A percentile compares a stretch with the other conserved stretches of the same genome.
phyloP scores from a whole-genome alignment of 2,888 invertebrate genomes.

The Parapristionchus giblindavisi region DNA sequence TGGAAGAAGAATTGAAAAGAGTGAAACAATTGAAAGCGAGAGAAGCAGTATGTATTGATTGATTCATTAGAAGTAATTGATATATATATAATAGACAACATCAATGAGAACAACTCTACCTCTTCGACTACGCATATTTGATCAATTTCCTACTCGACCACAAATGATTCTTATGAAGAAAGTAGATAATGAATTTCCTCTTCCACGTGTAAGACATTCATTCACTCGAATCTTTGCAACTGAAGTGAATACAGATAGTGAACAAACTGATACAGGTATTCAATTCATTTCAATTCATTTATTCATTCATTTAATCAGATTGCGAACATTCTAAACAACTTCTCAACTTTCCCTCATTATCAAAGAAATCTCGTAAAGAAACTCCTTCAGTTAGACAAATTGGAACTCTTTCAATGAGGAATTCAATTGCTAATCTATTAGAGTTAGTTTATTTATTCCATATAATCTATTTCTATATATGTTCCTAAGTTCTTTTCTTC shows the following conservation, averaged over 20 bases:
- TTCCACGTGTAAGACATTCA: slow-evolving; percentile 86
- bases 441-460: slow-evolving; percentile 46
- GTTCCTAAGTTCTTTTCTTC: neutral
- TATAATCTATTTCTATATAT: neutral
- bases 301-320: slow-evolving; percentile 5
- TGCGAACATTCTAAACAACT: slow-evolving; percentile 27
- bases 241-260: slow-evolving; percentile 79
- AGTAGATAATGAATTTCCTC: slow-evolving; percentile 78
- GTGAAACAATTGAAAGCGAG: slow-evolving; percentile 88
- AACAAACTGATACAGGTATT: slow-evolving; percentile 59
- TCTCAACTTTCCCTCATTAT: slow-evolving; percentile 27
- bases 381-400: slow-evolving; percentile 51
- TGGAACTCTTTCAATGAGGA: slow-evolving; percentile 50
- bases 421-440: slow-evolving; percentile 49
- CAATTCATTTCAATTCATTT: slow-evolving; percentile 71
- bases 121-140: slow-evolving; percentile 91
- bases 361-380: slow-evolving; percentile 18
- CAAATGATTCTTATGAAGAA: slow-evolving; percentile 80
- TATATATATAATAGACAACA: slow-evolving; percentile 75
- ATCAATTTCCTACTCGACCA: slow-evolving; percentile 93
- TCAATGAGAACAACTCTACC: slow-evolving; percentile 96
- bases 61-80: neutral
- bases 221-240: slow-evolving; percentile 98
- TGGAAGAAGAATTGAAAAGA: slow-evolving; percentile 99
- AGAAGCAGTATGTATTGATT: slow-evolving; percentile 77